Percentiles rank a stretch among this genome's conserved stretches.
Evolutionary conservation across 1,140 invertebrate species (phyloP).

Genomic region (Diprion similis): DNA sequence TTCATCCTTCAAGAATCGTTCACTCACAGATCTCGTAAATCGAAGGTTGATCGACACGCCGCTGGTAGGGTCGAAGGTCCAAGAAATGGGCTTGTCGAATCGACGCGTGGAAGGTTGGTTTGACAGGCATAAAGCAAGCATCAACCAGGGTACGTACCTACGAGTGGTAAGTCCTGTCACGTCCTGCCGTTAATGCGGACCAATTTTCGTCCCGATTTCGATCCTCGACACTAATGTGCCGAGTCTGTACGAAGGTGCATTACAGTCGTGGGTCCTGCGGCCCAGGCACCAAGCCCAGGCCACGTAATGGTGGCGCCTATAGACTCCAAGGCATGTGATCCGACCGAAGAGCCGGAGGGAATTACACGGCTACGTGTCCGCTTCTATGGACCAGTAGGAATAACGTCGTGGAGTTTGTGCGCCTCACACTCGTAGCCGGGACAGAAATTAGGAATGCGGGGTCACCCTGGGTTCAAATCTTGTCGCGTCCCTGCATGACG

Average conservation of each 20-base stretch:
- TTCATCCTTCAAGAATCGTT: no score
- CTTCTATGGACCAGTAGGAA: no score
- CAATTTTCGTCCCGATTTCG: slow-evolving; percentile 1
- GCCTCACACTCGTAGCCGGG: not conserved
- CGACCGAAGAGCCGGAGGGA: not conserved
- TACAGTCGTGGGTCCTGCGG: not conserved
- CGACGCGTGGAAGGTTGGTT: not conserved
- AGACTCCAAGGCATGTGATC: not conserved
- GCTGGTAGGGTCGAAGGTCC: not conserved
- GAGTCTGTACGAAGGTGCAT: not conserved
- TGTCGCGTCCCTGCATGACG: slow-evolving; percentile 1
- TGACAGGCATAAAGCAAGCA: not conserved
- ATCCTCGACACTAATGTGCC: not conserved
- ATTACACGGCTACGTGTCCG: not conserved
- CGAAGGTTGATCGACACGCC: no score
- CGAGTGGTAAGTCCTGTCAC: not conserved
- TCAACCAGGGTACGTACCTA: not conserved
- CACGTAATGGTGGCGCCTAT: not conserved
- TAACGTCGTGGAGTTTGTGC: no score
- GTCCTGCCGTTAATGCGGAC: not conserved
- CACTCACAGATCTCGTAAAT: no score
- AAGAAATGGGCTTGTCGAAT: not conserved
- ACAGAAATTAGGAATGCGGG: slow-evolving; percentile 7
- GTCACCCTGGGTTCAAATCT: not conserved
- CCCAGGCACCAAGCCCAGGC: not conserved